Base-by-base conservation (phyloP, 2,797 vertebrate genomes). In the Coregonus ussuriensis region DNA sequence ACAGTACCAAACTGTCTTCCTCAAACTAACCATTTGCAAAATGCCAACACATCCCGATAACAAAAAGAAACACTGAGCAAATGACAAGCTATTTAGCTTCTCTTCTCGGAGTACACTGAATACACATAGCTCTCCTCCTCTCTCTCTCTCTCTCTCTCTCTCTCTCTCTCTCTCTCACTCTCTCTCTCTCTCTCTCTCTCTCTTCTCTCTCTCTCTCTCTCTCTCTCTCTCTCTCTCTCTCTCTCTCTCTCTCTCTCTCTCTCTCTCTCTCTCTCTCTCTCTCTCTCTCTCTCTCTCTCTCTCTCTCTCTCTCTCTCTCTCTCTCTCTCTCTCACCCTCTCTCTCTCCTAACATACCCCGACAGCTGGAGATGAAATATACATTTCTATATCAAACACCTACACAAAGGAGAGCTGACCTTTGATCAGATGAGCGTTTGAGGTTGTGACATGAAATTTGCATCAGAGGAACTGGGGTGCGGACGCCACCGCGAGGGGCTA, bases 361-460 rank as follows among this genome's bases (percentile, higher is more conserved):
- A 95, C 93, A 94, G 90, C 91, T 89, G 89, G 92, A 96, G 95
- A 97, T 96, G 94, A 97, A 97, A 96, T 93, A 95, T 91, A 96
- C 96, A 95, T 96, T 95, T 96, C 92, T 92, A 90, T 96, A 96
- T 96, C 95, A 96, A 96, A 96, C 89, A 93, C 91, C 94, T 95
- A 95, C 94, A 96, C 90, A 95, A 95, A 96, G 92, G 90, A 95
- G 91, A 86, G 88, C 89, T 98, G 96, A 97, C 96, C 96, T 97
- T 97, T 97, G 95, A 97, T 98, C 96, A 98, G 89, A 87, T 76
- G 82, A 82, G 86, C 74, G 88, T 97, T 96, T 96, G 95, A 96
- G 96, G 94, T 94, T 93, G 93, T 96, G 95, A 97, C 95, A 95
- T 91, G 86, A 95, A 94, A 97, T 97, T 96, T 97, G 94, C 95